These are phyloP conservation scores for Desmophyllum pertusum DNA, from an alignment of 92 coral and sea anemone genomes.

Conservation along the genomic window DNA sequence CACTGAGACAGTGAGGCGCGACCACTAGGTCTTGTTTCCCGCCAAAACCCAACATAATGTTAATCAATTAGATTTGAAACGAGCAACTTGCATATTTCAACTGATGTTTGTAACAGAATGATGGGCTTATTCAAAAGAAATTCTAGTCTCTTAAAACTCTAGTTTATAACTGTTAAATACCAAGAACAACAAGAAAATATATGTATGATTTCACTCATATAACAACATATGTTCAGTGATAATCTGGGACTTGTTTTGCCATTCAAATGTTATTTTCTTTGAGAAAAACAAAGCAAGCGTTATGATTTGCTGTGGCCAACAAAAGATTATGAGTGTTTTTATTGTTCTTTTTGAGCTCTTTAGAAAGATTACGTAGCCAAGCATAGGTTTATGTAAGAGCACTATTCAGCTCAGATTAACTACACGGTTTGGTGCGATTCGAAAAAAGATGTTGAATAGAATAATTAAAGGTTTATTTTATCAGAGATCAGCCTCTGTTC, in stretches of 20 bases:
- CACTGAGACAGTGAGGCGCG: background rate
- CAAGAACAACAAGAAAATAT: too few relatives aligned
- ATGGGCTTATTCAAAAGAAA: background rate
- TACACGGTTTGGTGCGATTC: background rate
- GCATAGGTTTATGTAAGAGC: background rate
- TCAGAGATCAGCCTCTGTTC: background rate
- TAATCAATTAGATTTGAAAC: background rate
- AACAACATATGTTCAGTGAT: background rate
- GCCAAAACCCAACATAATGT: conserved; percentile 20
- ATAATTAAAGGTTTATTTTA: background rate
- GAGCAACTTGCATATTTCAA: too few relatives aligned
- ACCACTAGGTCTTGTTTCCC: background rate
- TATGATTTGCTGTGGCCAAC: background rate
- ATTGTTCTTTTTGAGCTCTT: background rate
- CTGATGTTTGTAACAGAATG: background rate
- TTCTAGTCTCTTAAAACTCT: background rate
- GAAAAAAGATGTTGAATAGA: background rate
- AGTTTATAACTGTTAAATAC: background rate
- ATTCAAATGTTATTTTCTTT: background rate
- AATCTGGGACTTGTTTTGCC: background rate
- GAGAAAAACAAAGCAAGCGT: background rate
- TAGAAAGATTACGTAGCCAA: background rate
- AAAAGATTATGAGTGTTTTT: background rate
- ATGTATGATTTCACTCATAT: too few relatives aligned
- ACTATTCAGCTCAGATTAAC: background rate